phyloP scores from a whole-genome alignment of 2,113 vertebrate genomes.

The Rostratula benghalensis region DNA sequence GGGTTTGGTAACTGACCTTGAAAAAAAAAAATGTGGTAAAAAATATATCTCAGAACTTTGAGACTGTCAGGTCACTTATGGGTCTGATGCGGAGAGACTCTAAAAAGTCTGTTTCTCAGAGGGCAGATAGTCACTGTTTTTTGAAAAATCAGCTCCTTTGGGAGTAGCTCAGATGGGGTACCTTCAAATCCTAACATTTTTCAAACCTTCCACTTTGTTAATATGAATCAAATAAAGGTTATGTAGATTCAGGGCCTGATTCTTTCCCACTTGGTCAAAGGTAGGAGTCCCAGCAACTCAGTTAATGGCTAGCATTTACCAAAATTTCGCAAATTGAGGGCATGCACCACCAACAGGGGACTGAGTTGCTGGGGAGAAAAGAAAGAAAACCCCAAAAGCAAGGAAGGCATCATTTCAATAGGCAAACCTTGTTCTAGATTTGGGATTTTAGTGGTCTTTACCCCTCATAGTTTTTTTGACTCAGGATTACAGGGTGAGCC shows the following conservation, averaged over 20 bases:
- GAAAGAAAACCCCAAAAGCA: background rate
- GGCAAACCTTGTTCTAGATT: background rate
- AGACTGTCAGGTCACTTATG: background rate
- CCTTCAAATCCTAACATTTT: background rate
- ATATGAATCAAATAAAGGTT: fast-evolving
- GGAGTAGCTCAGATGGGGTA: background rate
- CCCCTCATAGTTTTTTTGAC: background rate
- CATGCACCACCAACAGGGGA: fast-evolving
- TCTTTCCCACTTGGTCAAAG: background rate
- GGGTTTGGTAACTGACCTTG: background rate
- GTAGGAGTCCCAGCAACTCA: background rate
- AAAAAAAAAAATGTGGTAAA: background rate
- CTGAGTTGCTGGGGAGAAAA: background rate
- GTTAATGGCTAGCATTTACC: background rate
- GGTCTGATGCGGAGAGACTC: background rate
- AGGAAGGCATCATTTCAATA: background rate
- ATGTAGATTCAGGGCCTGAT: background rate
- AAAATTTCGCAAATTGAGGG: background rate
- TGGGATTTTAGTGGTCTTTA: background rate
- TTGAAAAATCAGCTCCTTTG: background rate
- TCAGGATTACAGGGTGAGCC: background rate
- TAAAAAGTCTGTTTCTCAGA: background rate
- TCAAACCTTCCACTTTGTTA: background rate
- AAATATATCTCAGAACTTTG: background rate
- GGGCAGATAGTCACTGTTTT: background rate